Conservation (phyloP, 2,797 vertebrate genomes). For the Spondyliosoma cantharus region DNA sequence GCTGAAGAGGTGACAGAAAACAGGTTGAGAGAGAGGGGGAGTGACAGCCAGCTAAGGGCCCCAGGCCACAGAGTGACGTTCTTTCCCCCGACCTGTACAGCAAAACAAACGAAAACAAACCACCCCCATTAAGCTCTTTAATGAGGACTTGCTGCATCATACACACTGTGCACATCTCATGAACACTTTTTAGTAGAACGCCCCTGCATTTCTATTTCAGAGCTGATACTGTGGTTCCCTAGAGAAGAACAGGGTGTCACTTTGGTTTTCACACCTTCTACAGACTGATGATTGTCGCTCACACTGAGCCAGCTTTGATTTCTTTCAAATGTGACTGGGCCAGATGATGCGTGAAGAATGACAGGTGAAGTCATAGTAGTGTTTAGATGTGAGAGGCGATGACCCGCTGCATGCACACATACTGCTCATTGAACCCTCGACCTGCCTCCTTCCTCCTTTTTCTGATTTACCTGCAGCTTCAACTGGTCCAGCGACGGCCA, state of each 20-base stretch:
- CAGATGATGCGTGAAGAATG: constrained; percentile 59
- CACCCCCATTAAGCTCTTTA: neutral
- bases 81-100: constrained; percentile 37
- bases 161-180: neutral
- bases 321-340: too few relatives aligned
- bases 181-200: neutral
- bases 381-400: neutral
- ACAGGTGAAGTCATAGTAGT: fast-evolving
- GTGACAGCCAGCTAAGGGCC: too few relatives aligned
- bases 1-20: too few relatives aligned
- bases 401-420: neutral
- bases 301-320: constrained; percentile 46
- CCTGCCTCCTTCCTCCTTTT: too few relatives aligned
- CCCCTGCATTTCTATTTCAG: neutral
- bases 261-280: constrained; percentile 6
- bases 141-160: neutral
- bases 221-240: neutral
- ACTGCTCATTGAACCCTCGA: neutral
- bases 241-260: neutral
- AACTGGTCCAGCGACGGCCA: constrained; percentile 81
- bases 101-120: neutral
- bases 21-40: too few relatives aligned
- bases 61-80: constrained; percentile 68
- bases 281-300: fast-evolving
- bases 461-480: constrained; percentile 64